These are phyloP conservation scores for Oryzias curvinotus DNA, from an alignment of 2,113 vertebrate genomes.

Conservation along the genomic window DNA sequence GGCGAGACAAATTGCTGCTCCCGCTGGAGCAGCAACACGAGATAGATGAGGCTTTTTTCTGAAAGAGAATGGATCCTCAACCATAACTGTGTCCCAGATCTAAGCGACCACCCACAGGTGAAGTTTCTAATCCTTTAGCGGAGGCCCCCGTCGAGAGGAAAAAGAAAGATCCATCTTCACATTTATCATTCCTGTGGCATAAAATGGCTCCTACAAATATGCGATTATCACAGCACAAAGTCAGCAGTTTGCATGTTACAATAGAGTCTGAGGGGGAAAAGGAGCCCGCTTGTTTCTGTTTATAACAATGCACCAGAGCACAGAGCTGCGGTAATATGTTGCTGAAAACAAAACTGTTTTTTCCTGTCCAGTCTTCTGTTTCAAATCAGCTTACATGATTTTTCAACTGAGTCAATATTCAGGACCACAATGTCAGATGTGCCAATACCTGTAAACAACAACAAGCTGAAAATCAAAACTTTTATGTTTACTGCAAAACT, in stretches of 20 bases:
- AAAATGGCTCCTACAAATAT: conserved; percentile 61
- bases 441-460: too few relatives aligned
- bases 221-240: conserved; percentile 63
- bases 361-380: conserved; percentile 15
- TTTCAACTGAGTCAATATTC: conserved; percentile 2
- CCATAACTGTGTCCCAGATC: conserved; percentile 61
- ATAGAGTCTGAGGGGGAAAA: conserved; percentile 30
- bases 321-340: conserved; percentile 41
- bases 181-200: conserved; percentile 64
- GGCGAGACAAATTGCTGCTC: conserved; percentile 68
- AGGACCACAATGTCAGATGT: too few relatives aligned
- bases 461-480: too few relatives aligned
- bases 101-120: conserved; percentile 67
- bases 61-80: conserved; percentile 58
- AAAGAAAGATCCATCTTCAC: conserved; percentile 43
- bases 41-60: conserved; percentile 65
- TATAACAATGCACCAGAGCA: conserved; percentile 42
- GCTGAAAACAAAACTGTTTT: conserved; percentile 43
- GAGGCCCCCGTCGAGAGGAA: conserved; percentile 46
- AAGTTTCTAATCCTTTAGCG: conserved; percentile 51
- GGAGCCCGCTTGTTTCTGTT: conserved; percentile 49
- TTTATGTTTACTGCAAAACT: too few relatives aligned
- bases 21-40: conserved; percentile 49
- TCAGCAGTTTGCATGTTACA: conserved; percentile 64
- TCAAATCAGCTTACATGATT: conserved; percentile 7